phyloP scores from a whole-genome alignment of 2,797 vertebrate genomes.

The Myotis pilosus region DNA sequence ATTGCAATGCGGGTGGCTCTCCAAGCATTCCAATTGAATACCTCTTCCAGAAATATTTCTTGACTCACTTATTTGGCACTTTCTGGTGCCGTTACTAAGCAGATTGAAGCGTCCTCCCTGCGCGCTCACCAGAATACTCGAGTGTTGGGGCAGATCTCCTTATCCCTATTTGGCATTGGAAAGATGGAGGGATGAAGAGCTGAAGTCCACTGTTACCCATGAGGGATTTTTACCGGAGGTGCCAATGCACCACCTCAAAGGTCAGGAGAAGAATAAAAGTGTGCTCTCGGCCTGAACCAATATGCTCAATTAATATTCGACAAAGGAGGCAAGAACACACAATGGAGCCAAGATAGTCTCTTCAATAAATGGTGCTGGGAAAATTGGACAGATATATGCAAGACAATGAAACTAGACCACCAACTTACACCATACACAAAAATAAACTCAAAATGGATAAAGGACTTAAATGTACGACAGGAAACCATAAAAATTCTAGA shows the following conservation, averaged over 20 bases:
- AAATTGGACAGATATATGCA: no score
- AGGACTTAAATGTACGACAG: no score
- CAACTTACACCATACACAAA: no score
- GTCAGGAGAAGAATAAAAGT: background rate
- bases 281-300: no score
- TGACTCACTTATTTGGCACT: constrained; percentile 70
- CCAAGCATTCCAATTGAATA: constrained; percentile 62
- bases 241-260: background rate
- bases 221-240: background rate
- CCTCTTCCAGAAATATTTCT: constrained; percentile 73
- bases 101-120: constrained; percentile 52
- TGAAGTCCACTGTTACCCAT: background rate
- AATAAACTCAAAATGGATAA: no score
- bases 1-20: constrained; percentile 75
- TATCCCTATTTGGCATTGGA: background rate
- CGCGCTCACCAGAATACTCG: background rate
- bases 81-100: constrained; percentile 64
- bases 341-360: no score
- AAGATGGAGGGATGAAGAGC: background rate
- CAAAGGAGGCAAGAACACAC: no score
- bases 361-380: no score
- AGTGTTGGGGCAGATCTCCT: background rate
- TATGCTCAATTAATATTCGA: no score
- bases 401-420: no score
- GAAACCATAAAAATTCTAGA: no score